Percentiles rank a stretch among this genome's conserved stretches.
These are phyloP conservation scores for Dendrolimus punctatus DNA, from an alignment of 1,140 invertebrate genomes.

Conservation along the genomic window DNA sequence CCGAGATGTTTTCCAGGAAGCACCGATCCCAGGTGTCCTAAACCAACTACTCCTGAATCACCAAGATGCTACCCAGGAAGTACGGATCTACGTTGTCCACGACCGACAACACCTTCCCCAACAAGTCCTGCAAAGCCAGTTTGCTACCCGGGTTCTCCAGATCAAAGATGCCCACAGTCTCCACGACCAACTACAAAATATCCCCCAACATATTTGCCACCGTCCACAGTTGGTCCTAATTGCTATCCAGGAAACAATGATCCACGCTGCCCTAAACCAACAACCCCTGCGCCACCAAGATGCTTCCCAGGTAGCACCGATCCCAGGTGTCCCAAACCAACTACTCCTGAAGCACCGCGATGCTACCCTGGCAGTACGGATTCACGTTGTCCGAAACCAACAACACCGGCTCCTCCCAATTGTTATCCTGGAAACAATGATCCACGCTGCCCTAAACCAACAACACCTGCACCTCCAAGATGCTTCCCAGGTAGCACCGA, in stretches of 20 bases:
- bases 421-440: no score
- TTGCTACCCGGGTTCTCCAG: slow-evolving; percentile 34
- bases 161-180: slow-evolving; percentile 43
- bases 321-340: no score
- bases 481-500: no score
- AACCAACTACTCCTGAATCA: slow-evolving; percentile 24
- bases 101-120: slow-evolving; percentile 24
- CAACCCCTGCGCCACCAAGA: slow-evolving; percentile 23
- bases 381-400: no score
- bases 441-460: no score
- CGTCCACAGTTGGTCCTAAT: slow-evolving; percentile 25
- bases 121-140: slow-evolving; percentile 21
- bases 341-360: no score
- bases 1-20: slow-evolving; percentile 49
- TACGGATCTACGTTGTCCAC: slow-evolving; percentile 50
- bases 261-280: slow-evolving; percentile 49
- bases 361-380: no score
- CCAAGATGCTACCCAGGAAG: slow-evolving; percentile 29
- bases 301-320: no score
- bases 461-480: no score
- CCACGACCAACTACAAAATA: slow-evolving; percentile 23
- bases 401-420: no score
- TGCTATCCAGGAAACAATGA: slow-evolving; percentile 62
- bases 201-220: slow-evolving; percentile 24
- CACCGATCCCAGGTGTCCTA: slow-evolving; percentile 56